Conservation (phyloP, 2,797 vertebrate genomes). For the Chloroceryle inda region DNA sequence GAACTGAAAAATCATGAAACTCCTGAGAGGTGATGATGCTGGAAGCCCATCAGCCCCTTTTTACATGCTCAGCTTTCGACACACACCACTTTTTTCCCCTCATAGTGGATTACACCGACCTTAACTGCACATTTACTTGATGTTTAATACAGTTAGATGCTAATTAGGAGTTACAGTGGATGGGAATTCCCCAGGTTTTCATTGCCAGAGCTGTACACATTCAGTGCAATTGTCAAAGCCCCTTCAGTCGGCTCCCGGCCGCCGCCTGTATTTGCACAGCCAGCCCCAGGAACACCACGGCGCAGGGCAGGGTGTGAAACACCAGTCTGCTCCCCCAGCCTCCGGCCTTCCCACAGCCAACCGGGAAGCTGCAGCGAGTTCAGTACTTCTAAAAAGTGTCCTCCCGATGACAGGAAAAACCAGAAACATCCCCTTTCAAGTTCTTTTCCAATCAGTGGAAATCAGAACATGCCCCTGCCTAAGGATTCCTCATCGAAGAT, state of each 20-base stretch:
- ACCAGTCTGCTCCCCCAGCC: background rate
- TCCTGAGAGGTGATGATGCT: background rate
- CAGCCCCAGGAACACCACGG: background rate
- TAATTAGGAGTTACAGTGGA: background rate
- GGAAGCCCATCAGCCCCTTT: background rate
- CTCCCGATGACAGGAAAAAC: background rate
- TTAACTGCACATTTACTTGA: background rate
- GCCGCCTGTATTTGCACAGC: background rate
- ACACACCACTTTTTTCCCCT: background rate
- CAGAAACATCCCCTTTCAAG: background rate
- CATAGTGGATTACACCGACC: background rate
- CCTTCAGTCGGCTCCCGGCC: background rate
- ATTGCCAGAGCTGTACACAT: background rate
- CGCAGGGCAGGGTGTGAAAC: background rate
- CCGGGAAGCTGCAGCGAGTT: background rate
- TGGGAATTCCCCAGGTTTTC: background rate
- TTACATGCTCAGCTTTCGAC: background rate
- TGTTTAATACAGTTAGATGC: background rate
- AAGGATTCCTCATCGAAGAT: background rate
- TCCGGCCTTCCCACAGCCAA: background rate
- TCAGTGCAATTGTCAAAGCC: background rate
- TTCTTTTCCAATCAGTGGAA: background rate
- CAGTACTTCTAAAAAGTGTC: background rate
- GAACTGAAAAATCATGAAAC: background rate
- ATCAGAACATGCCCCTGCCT: accelerated